These are phyloP conservation scores for Suricata suricatta DNA, from an alignment of 2,113 vertebrate genomes.

Conservation along the genomic window DNA sequence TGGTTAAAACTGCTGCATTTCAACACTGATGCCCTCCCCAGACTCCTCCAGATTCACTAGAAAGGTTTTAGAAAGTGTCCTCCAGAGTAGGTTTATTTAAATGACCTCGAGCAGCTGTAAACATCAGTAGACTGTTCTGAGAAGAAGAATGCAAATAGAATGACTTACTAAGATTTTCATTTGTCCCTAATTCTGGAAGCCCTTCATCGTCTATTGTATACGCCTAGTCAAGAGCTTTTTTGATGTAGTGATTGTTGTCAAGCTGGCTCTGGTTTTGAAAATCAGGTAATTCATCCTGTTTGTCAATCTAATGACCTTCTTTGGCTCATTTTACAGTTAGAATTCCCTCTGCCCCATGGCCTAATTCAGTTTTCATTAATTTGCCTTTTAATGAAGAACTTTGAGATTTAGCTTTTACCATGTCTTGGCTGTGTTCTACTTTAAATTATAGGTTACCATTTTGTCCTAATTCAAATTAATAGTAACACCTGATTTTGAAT, in stretches of 20 bases:
- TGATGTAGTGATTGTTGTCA: background rate
- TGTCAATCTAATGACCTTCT: slow-evolving; percentile 42
- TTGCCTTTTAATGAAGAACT: slow-evolving; percentile 48
- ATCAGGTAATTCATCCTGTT: slow-evolving; percentile 35
- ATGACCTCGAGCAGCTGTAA: background rate
- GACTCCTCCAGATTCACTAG: background rate
- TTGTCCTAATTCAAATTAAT: slow-evolving; percentile 59
- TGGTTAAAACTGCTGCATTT: background rate
- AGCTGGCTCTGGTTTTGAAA: background rate
- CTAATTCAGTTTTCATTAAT: slow-evolving; percentile 63
- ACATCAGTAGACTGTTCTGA: background rate
- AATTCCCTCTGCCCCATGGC: slow-evolving; percentile 43
- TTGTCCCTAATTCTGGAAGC: background rate
- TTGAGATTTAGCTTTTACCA: slow-evolving; percentile 47
- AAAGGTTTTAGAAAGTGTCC: background rate
- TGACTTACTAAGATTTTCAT: background rate
- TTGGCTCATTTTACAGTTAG: slow-evolving; percentile 42
- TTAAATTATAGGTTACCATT: slow-evolving; percentile 66
- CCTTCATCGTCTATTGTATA: background rate
- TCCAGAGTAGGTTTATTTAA: background rate
- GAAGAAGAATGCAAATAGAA: background rate
- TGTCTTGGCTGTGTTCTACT: slow-evolving; percentile 48
- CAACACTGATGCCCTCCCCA: background rate
- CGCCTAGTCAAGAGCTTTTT: background rate
- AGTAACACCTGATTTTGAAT: slow-evolving; percentile 34